Conservation (phyloP, 2,797 vertebrate genomes). For the Cyprinella venusta region DNA sequence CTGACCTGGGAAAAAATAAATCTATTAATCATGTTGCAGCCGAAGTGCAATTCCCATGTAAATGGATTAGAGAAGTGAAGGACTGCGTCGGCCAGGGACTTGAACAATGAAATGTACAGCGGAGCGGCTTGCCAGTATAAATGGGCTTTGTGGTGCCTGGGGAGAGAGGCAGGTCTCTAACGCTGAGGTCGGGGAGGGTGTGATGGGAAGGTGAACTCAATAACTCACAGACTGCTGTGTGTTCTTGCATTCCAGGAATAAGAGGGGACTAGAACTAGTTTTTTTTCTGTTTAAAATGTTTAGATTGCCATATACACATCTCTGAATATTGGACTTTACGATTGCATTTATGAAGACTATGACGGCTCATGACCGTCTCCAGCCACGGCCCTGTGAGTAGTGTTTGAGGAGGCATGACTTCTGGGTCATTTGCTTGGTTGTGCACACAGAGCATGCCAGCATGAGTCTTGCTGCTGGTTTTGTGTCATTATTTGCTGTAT, state of each 20-base stretch:
- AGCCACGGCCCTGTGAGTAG: conserved; percentile 8
- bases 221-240: conserved; percentile 20
- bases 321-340: not conserved
- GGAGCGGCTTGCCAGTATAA: conserved; percentile 51
- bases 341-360: not conserved
- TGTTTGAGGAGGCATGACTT: conserved; percentile 38
- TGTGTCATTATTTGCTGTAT: conserved; percentile 13
- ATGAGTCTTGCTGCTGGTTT: conserved; percentile 48
- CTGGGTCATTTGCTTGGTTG: not conserved
- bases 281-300: not conserved
- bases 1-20: conserved; percentile 53
- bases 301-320: not conserved
- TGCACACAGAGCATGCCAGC: conserved; percentile 13
- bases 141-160: conserved; percentile 54
- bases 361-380: not conserved
- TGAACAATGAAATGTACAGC: conserved; percentile 54
- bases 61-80: conserved; percentile 76
- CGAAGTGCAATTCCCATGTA: conserved; percentile 70
- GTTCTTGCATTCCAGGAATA: conserved; percentile 31
- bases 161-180: conserved; percentile 54
- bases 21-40: conserved; percentile 76
- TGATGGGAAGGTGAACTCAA: conserved; percentile 40
- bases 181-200: conserved; percentile 35
- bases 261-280: not conserved
- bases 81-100: conserved; percentile 60